Conservation (phyloP, 2,888 invertebrate species). For the Drosophila birchii region DNA sequence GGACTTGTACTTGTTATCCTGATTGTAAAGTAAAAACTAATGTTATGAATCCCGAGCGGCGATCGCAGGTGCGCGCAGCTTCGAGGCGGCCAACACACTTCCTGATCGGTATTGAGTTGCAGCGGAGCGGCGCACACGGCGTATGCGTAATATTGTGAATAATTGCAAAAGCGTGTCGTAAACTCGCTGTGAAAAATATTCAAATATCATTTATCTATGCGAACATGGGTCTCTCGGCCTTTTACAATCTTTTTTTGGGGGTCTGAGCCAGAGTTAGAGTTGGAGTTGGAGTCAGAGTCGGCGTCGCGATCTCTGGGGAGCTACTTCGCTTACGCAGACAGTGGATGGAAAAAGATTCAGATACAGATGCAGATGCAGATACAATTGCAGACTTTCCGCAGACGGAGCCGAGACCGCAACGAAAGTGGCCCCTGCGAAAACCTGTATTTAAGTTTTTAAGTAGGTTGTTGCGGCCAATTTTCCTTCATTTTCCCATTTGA, state of each 20-base stretch:
- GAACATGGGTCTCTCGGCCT: slow-evolving; percentile 33
- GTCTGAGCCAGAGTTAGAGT: not conserved
- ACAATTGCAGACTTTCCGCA: slow-evolving; percentile 40
- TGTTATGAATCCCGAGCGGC: slow-evolving; percentile 47
- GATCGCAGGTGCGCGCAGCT: slow-evolving; percentile 62
- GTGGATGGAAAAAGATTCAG: slow-evolving; percentile 25
- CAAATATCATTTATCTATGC: slow-evolving; percentile 56
- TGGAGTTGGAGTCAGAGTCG: not conserved
- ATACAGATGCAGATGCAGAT: slow-evolving; percentile 36
- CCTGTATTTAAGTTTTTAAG: slow-evolving; percentile 70
- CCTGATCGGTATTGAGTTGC: slow-evolving; percentile 64
- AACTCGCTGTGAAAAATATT: slow-evolving; percentile 54
- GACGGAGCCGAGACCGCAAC: slow-evolving; percentile 51
- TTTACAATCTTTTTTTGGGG: slow-evolving; percentile 31
- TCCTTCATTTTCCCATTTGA: slow-evolving; percentile 54
- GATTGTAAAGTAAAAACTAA: slow-evolving; percentile 61
- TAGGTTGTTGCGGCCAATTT: slow-evolving; percentile 61
- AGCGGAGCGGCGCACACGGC: slow-evolving; percentile 34
- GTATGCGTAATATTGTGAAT: slow-evolving; percentile 77
- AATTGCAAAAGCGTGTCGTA: slow-evolving; percentile 76
- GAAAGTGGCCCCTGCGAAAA: slow-evolving; percentile 60
- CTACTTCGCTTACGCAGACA: slow-evolving; percentile 66
- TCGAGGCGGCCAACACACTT: slow-evolving; percentile 61
- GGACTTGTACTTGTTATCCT: slow-evolving; percentile 69
- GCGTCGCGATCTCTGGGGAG: slow-evolving; percentile 1